A percentile compares a stretch with the other conserved stretches of the same genome.
Evolutionary conservation across 2,113 vertebrate species (phyloP).

Genomic region (Ptilonorhynchus violaceus): DNA sequence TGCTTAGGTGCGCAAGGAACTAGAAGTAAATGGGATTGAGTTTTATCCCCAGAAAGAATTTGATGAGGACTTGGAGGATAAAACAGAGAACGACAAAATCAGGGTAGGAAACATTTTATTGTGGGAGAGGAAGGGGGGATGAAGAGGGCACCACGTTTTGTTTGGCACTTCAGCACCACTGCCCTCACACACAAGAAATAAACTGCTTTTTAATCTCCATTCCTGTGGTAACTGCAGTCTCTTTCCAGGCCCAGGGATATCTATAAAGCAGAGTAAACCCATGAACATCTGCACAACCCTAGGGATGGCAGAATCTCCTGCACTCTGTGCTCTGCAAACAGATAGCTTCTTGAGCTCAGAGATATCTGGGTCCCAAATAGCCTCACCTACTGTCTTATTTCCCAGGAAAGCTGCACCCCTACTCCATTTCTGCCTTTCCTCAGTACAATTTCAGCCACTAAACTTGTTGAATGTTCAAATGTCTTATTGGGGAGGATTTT

Average conservation of each 20-base stretch:
- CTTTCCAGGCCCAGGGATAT: neutral
- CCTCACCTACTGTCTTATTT: neutral
- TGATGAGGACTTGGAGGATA: constrained; percentile 96
- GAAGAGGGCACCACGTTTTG: neutral
- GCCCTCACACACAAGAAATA: neutral
- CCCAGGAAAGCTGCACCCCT: neutral
- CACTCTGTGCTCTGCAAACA: neutral
- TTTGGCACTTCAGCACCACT: neutral
- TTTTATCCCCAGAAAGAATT: constrained; percentile 98
- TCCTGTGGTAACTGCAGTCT: neutral
- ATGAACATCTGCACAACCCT: neutral
- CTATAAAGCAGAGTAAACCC: neutral
- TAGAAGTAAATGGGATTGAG: constrained; percentile 90
- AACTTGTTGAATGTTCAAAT: neutral
- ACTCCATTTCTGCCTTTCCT: neutral
- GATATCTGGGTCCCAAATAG: neutral
- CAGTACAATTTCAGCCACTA: neutral
- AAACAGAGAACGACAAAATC: constrained; percentile 97
- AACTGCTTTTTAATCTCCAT: neutral
- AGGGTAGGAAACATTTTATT: constrained; percentile 77
- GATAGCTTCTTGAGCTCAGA: neutral
- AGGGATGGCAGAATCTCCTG: neutral
- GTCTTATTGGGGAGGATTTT: neutral
- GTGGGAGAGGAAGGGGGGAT: neutral
- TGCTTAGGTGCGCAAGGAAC: constrained; percentile 89